These are phyloP conservation scores for Orgyia antiqua DNA, from an alignment of 2,888 invertebrate genomes.

Conservation along the genomic window DNA sequence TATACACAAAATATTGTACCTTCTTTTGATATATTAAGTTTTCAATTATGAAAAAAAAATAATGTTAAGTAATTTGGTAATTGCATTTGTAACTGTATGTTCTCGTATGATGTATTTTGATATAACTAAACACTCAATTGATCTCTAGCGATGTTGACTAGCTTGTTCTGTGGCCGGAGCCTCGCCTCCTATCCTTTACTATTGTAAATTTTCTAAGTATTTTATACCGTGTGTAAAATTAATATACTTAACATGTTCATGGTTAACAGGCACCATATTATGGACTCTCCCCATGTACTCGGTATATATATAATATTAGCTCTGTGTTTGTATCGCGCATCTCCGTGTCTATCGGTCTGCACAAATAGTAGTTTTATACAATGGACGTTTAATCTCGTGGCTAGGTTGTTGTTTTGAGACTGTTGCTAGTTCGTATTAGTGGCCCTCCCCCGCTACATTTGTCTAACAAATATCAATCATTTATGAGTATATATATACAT, in stretches of 20 bases:
- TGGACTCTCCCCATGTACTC: conserved; percentile 25
- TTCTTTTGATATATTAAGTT: conserved; percentile 70
- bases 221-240: conserved; percentile 72
- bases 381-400: conserved; percentile 41
- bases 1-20: conserved; percentile 60
- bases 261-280: conserved; percentile 40
- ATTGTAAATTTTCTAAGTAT: conserved; percentile 77
- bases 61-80: conserved; percentile 73
- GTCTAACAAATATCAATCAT: conserved; percentile 58
- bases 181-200: conserved; percentile 31
- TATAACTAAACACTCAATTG: conserved; percentile 39
- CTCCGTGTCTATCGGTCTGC: conserved; percentile 44
- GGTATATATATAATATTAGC: conserved; percentile 30
- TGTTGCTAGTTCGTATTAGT: conserved; percentile 31
- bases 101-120: conserved; percentile 52
- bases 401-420: conserved; percentile 41
- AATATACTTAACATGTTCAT: conserved; percentile 48
- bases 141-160: conserved; percentile 41
- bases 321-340: conserved; percentile 29
- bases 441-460: conserved; percentile 38
- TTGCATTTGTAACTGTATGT: conserved; percentile 67
- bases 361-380: conserved; percentile 56
- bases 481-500: conserved; percentile 41
- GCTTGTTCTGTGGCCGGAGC: conserved; percentile 23
- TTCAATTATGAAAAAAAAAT: conserved; percentile 58